Evolutionary conservation across 2,888 invertebrate genomes (phyloP), one percentile per base, ranked within the genome.

Genomic region (Lithophane semibrunnea): DNA sequence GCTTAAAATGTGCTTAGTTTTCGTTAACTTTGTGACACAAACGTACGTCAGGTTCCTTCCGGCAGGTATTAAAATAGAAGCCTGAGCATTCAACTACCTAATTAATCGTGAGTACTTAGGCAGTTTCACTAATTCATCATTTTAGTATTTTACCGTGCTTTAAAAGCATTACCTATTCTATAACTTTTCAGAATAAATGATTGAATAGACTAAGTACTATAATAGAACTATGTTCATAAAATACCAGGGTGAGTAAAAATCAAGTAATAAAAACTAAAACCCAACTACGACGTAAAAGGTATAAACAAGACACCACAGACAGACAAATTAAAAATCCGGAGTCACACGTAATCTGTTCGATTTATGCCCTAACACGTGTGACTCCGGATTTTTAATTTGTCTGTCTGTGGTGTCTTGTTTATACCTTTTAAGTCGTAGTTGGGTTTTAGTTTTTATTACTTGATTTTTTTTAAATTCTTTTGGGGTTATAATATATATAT

Each of bases 11-110:
- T 65, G 24, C 47, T 66, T 66, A 61, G 47, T 83, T 76, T 76
- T 75, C 52, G 47, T 72, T 56, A 37, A 54, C 37, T 79, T 61
- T 66, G 13, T 81, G 75, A 60, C 73, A 71, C 37, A 72, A 66
- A 61, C 44, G 21, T 76, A 52, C 42, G 42, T 67, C 66, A 52
- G 21, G 44, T 24, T 47, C 1, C 42, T 49, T 77, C 78, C 52
- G 83, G 37, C 52, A 47, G 13, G 42, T 49, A 49, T 73, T 47
- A 24, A 72, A 60, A 44, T 47, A 37, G 52, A 47, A 74, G 13
- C 12, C n/a, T 47, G 24, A 74, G n/a, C 18, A 29, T 42, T 63
- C 10, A 29, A 42, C 18, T 75, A 29, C 18, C n/a, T 79, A 29
- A 21, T 24, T 65, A 18, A 47, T 18, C 37, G 9, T 37, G 9